Conservation (phyloP, 1,140 invertebrate genomes). For the Rhagoletis zephyria region DNA sequence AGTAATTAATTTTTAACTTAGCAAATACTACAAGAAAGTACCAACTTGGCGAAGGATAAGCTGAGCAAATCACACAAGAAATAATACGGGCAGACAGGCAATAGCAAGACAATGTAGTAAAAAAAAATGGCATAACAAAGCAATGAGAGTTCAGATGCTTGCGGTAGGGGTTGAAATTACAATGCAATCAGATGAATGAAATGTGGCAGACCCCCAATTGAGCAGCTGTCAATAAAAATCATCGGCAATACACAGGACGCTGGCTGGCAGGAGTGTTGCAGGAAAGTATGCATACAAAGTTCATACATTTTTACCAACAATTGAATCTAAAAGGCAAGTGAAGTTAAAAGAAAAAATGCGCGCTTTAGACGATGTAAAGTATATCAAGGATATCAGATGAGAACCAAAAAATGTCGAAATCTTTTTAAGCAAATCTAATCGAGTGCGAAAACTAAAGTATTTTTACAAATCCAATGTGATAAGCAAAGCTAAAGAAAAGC, state of each 20-base stretch:
- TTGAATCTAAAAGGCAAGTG: slow-evolving; percentile 11
- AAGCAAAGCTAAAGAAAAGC: neutral
- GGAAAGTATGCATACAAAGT: too few species aligned
- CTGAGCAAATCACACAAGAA: slow-evolving; percentile 46
- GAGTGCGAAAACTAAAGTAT: slow-evolving; percentile 57
- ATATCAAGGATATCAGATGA: slow-evolving; percentile 54
- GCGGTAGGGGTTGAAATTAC: slow-evolving; percentile 51
- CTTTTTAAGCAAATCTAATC: slow-evolving; percentile 60
- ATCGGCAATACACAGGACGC: neutral
- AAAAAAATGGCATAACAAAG: neutral
- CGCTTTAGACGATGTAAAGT: slow-evolving; percentile 38
- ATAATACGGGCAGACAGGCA: neutral
- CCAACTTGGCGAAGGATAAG: slow-evolving; percentile 44
- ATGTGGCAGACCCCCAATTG: slow-evolving; percentile 34
- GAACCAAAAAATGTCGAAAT: slow-evolving; percentile 52
- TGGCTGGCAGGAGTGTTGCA: neutral
- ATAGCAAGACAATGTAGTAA: neutral
- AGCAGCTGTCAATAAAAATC: slow-evolving; percentile 59
- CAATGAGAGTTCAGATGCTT: slow-evolving; percentile 15
- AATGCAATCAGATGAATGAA: slow-evolving; percentile 49
- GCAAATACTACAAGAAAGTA: slow-evolving; percentile 28
- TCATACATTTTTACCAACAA: neutral
- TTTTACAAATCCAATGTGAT: slow-evolving; percentile 17
- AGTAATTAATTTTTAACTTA: slow-evolving; percentile 57
- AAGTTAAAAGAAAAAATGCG: slow-evolving; percentile 15